Base-by-base conservation (phyloP, 1,140 invertebrate genomes). In the Linepithema humile region DNA sequence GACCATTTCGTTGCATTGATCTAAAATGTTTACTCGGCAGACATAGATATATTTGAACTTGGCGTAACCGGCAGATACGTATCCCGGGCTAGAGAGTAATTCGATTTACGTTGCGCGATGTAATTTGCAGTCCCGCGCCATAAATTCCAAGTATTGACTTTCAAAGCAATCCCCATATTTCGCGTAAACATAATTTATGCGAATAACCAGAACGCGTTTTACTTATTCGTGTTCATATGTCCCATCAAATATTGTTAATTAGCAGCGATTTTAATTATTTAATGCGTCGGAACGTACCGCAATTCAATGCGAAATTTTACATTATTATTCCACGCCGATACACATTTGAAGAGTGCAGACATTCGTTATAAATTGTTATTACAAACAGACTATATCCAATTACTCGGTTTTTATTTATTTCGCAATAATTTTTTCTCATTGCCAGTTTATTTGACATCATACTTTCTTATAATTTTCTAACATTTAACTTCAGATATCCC, bases 131-230 rank as follows among this genome's bases (percentile, higher is more conserved):
- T 7, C 35, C 35, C 35, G 64, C 64, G 75, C 48, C 75, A 80
- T 80, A 80, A 80, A 80, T 80, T 80, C 75, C 75, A 80, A 80
- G 75, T 80, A 80, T 80, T 80, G 75, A 80, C 75, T 80, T 80
- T 70, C 75, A 80, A 80, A 80, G 75, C 75, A 43, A 69, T 55
- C 75, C 75, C n/a, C 64, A 53, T 70, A 69, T 80, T 69, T 80
- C 64, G 32, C 35, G 75, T 69, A 80, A 70, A 80, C 50, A 80
- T 80, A 80, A 80, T 80, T 80, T 80, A 70, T 80, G 75, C 64
- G 62, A 80, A 80, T 80, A 80, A 57, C 38, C 64, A 32, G 48
- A 80, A 40, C 48, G 50, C 75, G 35, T 80, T 80, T 70, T 80
- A 80, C 75, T 80, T 70, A 80, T 80, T 80, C 64, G 64, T 29